Evolutionary conservation across 64 coral and sea anemone species (phyloP).

Genomic region (Pachyseris speciosa): DNA sequence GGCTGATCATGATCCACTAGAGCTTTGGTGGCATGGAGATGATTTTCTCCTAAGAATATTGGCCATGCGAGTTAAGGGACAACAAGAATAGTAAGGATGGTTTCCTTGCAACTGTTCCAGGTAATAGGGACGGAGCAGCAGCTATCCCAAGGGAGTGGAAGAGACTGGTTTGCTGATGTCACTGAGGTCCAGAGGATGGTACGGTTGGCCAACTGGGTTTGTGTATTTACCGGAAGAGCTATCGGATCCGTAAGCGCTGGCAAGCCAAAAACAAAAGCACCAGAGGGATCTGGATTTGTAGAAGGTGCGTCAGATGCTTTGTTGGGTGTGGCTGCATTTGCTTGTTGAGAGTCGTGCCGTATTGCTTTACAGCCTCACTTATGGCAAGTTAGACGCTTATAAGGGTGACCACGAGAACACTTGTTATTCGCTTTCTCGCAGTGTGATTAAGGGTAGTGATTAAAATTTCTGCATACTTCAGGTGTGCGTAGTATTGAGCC

Average conservation of each 20-base stretch:
- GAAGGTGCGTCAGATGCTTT: not conserved
- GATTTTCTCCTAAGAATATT: conserved; percentile 46
- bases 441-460: not conserved
- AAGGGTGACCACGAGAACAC: not conserved
- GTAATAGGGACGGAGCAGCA: not conserved
- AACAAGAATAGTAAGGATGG: conserved; percentile 21
- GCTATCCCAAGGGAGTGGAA: conserved; percentile 4
- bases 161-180: not conserved
- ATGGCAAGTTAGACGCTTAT: not conserved
- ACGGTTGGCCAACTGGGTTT: not conserved
- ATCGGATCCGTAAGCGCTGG: not conserved
- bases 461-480: conserved; percentile 9
- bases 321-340: not conserved
- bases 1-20: conserved; percentile 20
- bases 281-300: not conserved
- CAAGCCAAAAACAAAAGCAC: not conserved
- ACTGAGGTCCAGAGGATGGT: not conserved
- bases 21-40: no score
- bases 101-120: no score
- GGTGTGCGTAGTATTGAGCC: not conserved
- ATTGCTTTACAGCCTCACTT: conserved; percentile 10
- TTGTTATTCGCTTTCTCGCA: conserved; percentile 13
- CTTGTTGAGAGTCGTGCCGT: not conserved
- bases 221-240: not conserved
- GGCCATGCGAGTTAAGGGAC: conserved; percentile 30